A percentile compares a stretch with the other conserved stretches of the same genome.
Conservation (phyloP, 23 tunicate species). For the Trididemnum clinides region DNA sequence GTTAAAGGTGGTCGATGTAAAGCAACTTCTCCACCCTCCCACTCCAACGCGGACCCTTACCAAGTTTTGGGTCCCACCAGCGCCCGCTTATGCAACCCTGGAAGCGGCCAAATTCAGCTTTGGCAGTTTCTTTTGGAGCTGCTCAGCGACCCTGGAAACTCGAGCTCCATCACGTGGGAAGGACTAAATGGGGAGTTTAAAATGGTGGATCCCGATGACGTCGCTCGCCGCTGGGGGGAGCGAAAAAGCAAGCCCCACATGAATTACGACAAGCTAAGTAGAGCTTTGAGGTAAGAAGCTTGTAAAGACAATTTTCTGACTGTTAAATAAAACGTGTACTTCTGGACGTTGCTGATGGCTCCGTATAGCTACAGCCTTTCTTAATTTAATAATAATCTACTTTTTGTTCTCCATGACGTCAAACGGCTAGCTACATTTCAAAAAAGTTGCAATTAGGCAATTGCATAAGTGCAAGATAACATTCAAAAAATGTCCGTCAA, state of each 20-base stretch:
- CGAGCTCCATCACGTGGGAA: constrained; percentile 91
- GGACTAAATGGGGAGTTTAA: constrained; percentile 94
- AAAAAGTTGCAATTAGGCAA: too few species aligned
- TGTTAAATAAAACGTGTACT: too few species aligned
- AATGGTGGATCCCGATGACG: constrained; percentile 99
- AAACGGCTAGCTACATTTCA: too few species aligned
- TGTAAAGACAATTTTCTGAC: too few species aligned
- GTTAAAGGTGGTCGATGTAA: background rate
- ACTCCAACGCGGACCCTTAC: constrained; percentile 73
- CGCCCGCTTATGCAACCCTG: constrained; percentile 87
- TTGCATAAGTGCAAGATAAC: too few species aligned
- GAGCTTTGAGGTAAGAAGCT: constrained; percentile 83
- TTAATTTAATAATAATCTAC: too few species aligned
- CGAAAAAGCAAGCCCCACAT: constrained; percentile 97
- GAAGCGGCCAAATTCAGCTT: constrained; percentile 91
- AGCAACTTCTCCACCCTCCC: background rate
- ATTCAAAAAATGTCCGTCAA: too few species aligned
- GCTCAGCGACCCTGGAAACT: constrained; percentile 70
- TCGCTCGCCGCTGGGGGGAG: constrained; percentile 97
- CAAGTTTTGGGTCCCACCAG: constrained; percentile 76
- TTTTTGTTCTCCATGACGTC: too few species aligned
- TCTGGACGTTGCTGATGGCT: too few species aligned
- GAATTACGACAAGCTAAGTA: constrained; percentile 94
- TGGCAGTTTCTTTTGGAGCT: constrained; percentile 92
- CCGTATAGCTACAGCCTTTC: too few species aligned